Conservation (phyloP, 2,888 invertebrate species). For the Tipula unca region DNA sequence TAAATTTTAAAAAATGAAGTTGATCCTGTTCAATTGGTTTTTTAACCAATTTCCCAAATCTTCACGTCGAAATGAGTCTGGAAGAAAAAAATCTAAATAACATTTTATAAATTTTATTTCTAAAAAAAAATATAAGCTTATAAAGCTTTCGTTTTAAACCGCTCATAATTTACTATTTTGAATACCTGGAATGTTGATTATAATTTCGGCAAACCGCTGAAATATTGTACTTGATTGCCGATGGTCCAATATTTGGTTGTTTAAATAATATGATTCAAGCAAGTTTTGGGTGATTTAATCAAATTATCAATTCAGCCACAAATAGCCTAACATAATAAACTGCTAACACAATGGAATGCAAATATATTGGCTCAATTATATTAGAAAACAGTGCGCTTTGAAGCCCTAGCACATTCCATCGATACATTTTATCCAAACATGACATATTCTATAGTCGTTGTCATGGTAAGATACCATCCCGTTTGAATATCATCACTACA, state of each 20-base stretch:
- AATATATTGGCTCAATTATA: slow-evolving; percentile 82
- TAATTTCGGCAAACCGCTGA: slow-evolving; percentile 37
- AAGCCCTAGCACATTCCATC: slow-evolving; percentile 91
- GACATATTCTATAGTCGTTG: slow-evolving; percentile 93
- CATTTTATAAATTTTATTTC: background rate
- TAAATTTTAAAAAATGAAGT: slow-evolving; percentile 47
- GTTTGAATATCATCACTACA: slow-evolving; percentile 73
- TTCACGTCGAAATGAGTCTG: slow-evolving; percentile 71
- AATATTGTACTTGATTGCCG: slow-evolving; percentile 43
- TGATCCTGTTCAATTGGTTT: slow-evolving; percentile 90
- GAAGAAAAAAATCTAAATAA: slow-evolving; percentile 58
- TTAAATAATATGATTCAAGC: slow-evolving; percentile 76
- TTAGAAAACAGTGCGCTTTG: slow-evolving; percentile 86
- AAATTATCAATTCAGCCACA: slow-evolving; percentile 72
- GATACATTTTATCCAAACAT: slow-evolving; percentile 93
- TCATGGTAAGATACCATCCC: slow-evolving; percentile 89
- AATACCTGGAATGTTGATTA: slow-evolving; percentile 38
- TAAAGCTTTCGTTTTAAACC: slow-evolving; percentile 63
- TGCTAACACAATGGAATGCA: slow-evolving; percentile 78
- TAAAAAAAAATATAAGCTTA: background rate
- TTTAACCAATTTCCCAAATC: slow-evolving; percentile 84
- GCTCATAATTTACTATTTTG: slow-evolving; percentile 33
- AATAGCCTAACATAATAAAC: slow-evolving; percentile 72
- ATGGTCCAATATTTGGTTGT: slow-evolving; percentile 84
- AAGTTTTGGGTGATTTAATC: slow-evolving; percentile 72